A percentile compares a stretch with the other conserved stretches of the same genome.
Evolutionary conservation across 2,888 invertebrate species (phyloP).

Genomic region (Liposcelis brunnea): DNA sequence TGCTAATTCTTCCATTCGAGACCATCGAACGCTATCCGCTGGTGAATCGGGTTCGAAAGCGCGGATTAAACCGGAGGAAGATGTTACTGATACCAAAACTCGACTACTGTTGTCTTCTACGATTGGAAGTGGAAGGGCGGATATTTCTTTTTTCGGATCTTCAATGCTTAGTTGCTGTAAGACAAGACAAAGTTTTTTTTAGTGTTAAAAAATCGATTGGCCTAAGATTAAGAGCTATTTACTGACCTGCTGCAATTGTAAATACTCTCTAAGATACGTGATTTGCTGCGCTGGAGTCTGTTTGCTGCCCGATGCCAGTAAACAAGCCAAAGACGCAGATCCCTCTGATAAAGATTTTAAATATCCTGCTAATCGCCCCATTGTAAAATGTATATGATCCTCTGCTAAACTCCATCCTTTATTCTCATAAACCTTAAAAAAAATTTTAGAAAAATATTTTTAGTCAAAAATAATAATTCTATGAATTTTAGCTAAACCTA

Average conservation of each 20-base stretch:
- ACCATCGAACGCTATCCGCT: constrained; percentile 1
- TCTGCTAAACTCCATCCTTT: constrained; percentile 84
- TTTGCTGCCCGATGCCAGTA: constrained; percentile 50
- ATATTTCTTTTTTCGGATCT: not conserved
- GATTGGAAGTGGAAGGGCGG: not conserved
- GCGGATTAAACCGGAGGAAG: not conserved
- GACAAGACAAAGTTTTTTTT: not conserved
- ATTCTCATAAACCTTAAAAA: constrained; percentile 44
- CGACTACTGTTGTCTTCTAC: constrained; percentile 1
- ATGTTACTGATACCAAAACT: not conserved
- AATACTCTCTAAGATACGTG: constrained; percentile 72
- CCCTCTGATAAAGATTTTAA: constrained; percentile 54
- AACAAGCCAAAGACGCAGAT: constrained; percentile 56
- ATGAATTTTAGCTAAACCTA: not conserved
- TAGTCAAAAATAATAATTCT: constrained; percentile 4
- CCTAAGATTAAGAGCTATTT: too few species aligned
- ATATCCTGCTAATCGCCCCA: constrained; percentile 76
- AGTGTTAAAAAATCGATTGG: too few species aligned
- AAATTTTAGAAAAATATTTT: constrained; percentile 21
- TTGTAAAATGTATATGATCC: constrained; percentile 89
- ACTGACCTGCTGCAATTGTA: constrained; percentile 72
- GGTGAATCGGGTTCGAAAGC: not conserved
- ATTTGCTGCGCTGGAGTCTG: constrained; percentile 58
- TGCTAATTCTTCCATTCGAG: constrained; percentile 3
- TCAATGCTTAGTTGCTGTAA: not conserved